These are phyloP conservation scores for Enteromius anoplus DNA, from an alignment of 2,797 vertebrate species.

Conservation along the genomic window DNA sequence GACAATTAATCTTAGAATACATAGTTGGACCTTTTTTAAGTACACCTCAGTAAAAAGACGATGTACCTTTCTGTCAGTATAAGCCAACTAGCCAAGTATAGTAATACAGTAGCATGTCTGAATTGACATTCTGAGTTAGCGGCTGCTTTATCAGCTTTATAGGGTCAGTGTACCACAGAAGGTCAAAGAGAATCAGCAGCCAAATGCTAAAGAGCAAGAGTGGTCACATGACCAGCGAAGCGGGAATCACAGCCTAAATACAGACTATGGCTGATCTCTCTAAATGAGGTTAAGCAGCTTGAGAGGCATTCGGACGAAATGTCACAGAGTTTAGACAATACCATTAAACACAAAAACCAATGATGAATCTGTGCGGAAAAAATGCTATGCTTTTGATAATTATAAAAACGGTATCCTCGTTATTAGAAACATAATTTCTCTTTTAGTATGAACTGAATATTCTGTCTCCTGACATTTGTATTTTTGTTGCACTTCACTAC, in stretches of 20 bases:
- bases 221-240: not conserved
- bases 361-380: not conserved
- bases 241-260: not conserved
- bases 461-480: not conserved
- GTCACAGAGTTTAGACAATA: not conserved
- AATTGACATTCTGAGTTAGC: not conserved
- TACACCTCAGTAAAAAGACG: not conserved
- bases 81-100: not conserved
- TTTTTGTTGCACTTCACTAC: not conserved
- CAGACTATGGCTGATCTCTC: conserved; percentile 15
- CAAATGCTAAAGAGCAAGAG: not conserved
- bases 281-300: conserved; percentile 37
- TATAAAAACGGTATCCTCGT: too few species aligned
- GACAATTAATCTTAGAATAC: too few species aligned
- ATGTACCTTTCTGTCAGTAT: not conserved
- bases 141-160: not conserved
- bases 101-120: not conserved
- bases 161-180: conserved; percentile 21
- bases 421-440: too few species aligned
- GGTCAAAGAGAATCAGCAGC: not conserved
- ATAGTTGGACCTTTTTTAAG: too few species aligned
- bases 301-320: not conserved
- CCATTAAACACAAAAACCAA: not conserved
- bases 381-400: not conserved
- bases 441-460: not conserved